phyloP scores from a whole-genome alignment of 2,113 vertebrate genomes.

The Brienomyrus longianalis region DNA sequence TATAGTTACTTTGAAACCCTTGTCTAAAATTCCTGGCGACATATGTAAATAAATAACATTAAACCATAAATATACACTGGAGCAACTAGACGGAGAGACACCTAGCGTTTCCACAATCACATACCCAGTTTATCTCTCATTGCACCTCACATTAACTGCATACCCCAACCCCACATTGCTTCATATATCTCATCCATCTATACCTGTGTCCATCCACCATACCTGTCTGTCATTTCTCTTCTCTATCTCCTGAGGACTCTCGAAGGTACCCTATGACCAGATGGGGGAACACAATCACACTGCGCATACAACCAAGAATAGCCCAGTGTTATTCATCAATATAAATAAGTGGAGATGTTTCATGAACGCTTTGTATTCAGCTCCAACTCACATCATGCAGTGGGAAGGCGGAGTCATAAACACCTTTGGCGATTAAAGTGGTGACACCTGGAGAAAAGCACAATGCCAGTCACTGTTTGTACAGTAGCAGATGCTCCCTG shows the following conservation, averaged over 20 bases:
- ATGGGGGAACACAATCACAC: background rate
- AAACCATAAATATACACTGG: background rate
- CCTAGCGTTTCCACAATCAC: background rate
- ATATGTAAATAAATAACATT: background rate
- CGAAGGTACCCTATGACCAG: constrained; percentile 75
- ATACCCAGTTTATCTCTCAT: background rate
- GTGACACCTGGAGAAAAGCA: constrained; percentile 69
- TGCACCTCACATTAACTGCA: background rate
- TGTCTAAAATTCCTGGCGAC: background rate
- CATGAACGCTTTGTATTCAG: background rate
- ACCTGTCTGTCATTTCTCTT: constrained; percentile 89
- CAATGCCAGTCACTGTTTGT: background rate
- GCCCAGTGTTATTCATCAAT: background rate
- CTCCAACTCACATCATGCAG: constrained; percentile 82
- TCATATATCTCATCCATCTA: background rate
- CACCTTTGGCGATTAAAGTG: constrained; percentile 80
- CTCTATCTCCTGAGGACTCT: constrained; percentile 60
- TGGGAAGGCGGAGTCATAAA: constrained; percentile 89
- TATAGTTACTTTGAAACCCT: background rate
- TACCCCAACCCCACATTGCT: background rate
- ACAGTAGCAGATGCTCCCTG: background rate
- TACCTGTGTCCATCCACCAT: constrained; percentile 27
- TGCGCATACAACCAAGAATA: background rate
- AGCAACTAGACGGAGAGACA: background rate
- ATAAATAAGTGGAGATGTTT: background rate